Evolutionary conservation across 1,140 invertebrate species (phyloP).

Genomic region (Drosophila persimilis): DNA sequence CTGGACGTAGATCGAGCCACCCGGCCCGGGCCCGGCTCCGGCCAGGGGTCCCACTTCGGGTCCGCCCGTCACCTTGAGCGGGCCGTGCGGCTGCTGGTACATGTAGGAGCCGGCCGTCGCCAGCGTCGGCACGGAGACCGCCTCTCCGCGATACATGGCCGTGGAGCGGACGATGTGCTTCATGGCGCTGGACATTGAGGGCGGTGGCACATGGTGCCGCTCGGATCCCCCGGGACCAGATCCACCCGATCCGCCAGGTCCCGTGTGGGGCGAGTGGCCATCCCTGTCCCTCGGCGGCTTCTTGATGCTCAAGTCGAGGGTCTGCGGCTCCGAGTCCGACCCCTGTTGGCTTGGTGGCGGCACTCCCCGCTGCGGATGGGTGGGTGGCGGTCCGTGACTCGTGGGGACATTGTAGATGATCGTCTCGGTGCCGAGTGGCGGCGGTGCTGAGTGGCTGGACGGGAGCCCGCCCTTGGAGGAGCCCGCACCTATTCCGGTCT

Average conservation of each 20-base stretch:
- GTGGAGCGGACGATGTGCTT: conserved; percentile 71
- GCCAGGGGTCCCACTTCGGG: conserved; percentile 24
- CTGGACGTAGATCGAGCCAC: conserved; percentile 83
- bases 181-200: conserved; percentile 36
- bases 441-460: conserved; percentile 48
- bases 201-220: conserved; percentile 82
- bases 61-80: conserved; percentile 47
- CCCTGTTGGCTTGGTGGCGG: conserved; percentile 82
- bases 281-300: conserved; percentile 86
- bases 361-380: conserved; percentile 22
- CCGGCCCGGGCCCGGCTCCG: conserved; percentile 37
- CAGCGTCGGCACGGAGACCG: conserved; percentile 37
- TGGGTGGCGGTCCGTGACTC: conserved; percentile 25
- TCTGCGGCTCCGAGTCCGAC: conserved; percentile 85
- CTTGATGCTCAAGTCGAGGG: conserved; percentile 92
- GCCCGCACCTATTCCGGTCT: conserved; percentile 86
- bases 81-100: conserved; percentile 61
- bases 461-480: conserved; percentile 6
- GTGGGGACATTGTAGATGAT: conserved; percentile 82
- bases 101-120: conserved; percentile 60
- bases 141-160: conserved; percentile 65
- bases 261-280: conserved; percentile 83
- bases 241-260: conserved; percentile 51
- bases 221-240: conserved; percentile 22
- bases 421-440: conserved; percentile 83